Evolutionary conservation across 2,113 vertebrate species (phyloP).

Genomic region (Protobothrops mucrosquamatus): DNA sequence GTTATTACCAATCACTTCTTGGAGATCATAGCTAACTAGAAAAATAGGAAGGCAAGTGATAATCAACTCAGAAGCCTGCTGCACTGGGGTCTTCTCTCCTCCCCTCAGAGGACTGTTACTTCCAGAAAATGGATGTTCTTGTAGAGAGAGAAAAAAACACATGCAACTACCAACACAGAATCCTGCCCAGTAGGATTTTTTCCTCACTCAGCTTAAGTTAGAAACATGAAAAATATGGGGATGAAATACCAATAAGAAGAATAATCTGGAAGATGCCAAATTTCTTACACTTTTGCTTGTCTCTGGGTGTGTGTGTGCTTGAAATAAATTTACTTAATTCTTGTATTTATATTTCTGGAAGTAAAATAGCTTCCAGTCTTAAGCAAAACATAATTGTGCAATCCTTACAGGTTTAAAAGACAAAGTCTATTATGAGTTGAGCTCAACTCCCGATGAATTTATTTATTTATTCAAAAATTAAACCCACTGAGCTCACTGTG

Average conservation of each 20-base stretch:
- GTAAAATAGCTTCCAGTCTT: neutral
- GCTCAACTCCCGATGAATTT: too few relatives aligned
- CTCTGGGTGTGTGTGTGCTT: neutral
- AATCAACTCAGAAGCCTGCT: neutral
- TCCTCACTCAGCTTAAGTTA: neutral
- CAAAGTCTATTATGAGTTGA: neutral
- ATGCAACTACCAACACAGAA: neutral
- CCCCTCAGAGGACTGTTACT: neutral
- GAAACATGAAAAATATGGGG: neutral
- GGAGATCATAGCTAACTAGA: neutral
- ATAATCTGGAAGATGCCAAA: neutral
- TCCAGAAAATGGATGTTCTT: neutral
- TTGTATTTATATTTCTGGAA: neutral
- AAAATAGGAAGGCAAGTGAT: neutral
- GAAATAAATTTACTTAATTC: neutral
- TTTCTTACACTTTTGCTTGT: neutral
- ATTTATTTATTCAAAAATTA: neutral
- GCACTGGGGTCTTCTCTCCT: neutral
- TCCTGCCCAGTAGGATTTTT: neutral
- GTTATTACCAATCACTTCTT: neutral
- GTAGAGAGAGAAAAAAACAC: neutral
- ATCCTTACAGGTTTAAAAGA: neutral
- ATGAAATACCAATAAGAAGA: neutral
- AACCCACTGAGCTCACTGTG: neutral
- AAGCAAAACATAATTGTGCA: neutral